phyloP scores from a whole-genome alignment of 2,113 vertebrate species.

The Pionites leucogaster region DNA sequence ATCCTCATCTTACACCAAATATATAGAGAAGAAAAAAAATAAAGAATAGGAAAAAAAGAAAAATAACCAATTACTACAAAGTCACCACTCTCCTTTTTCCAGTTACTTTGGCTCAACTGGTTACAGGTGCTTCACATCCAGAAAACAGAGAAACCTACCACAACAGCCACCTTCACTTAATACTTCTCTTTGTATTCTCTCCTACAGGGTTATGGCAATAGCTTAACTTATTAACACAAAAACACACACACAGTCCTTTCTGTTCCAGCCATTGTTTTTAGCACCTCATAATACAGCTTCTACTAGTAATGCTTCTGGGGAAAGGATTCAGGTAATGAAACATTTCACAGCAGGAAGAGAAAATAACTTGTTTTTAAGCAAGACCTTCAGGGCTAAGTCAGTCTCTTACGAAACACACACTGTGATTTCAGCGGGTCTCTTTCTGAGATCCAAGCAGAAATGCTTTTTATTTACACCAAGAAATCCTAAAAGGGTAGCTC shows the following conservation, averaged over 20 bases:
- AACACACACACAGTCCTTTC: accelerated
- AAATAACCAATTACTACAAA: not conserved
- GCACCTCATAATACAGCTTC: not conserved
- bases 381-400: not conserved
- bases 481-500: not conserved
- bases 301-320: not conserved
- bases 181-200: not conserved
- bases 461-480: not conserved
- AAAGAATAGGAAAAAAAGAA: not conserved
- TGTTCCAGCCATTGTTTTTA: not conserved
- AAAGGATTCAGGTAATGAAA: not conserved
- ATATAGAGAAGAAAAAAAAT: not conserved
- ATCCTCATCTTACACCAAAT: not conserved
- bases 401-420: not conserved
- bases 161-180: not conserved
- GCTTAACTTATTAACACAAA: not conserved
- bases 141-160: not conserved
- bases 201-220: not conserved
- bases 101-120: not conserved
- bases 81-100: not conserved
- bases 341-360: not conserved
- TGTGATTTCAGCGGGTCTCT: not conserved
- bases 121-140: not conserved
- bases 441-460: accelerated
- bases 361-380: not conserved